Evolutionary conservation across 2,888 invertebrate species (phyloP).

Genomic region (Pammene fasciana): DNA sequence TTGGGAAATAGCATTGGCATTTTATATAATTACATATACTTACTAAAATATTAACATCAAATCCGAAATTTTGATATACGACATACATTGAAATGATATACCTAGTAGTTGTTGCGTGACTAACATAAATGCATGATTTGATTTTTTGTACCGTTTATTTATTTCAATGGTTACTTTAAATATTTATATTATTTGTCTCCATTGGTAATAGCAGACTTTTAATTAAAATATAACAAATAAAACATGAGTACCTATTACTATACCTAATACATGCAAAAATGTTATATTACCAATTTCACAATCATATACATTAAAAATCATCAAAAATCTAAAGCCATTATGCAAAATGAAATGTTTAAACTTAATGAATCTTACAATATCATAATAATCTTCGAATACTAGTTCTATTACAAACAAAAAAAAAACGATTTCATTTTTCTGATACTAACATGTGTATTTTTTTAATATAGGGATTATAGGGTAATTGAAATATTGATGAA

Average conservation of each 20-base stretch:
- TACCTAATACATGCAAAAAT: not conserved
- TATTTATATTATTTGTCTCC: not conserved
- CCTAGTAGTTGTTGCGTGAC: constrained; percentile 43
- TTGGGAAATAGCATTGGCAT: constrained; percentile 39
- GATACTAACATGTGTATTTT: no score
- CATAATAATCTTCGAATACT: no score
- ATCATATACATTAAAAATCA: not conserved
- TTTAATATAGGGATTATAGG: no score
- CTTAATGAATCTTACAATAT: no score
- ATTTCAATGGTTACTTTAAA: constrained; percentile 26
- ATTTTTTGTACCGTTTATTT: constrained; percentile 33
- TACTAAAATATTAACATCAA: constrained; percentile 41
- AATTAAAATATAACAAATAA: not conserved
- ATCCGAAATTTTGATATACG: constrained; percentile 14
- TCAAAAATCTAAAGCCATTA: not conserved
- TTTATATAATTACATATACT: constrained; percentile 31
- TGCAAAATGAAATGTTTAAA: no score
- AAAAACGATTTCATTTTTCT: no score
- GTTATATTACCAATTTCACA: not conserved
- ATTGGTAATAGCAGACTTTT: constrained; percentile 8
- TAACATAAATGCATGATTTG: constrained; percentile 45
- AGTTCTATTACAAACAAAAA: no score
- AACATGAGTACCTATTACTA: no score
- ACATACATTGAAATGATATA: constrained; percentile 13
- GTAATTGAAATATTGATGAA: no score